These are phyloP conservation scores for Lagopus leucura DNA, from an alignment of 2,113 vertebrate species.

Conservation along the genomic window DNA sequence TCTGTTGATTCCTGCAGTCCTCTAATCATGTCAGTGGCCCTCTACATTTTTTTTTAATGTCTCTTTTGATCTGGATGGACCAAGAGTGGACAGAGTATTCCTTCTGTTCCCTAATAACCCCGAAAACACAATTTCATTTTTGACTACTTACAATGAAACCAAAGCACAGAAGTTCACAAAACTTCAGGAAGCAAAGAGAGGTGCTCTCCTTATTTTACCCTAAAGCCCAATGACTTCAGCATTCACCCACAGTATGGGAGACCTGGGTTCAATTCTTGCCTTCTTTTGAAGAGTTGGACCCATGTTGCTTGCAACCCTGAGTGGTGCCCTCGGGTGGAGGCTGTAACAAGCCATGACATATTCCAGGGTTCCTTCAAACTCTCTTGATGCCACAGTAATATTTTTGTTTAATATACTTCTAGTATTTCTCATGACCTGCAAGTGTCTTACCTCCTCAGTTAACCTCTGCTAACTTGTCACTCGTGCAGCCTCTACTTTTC, in stretches of 20 bases:
- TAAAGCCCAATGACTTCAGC: slow-evolving; percentile 8
- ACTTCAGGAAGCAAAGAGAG: background rate
- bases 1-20: background rate
- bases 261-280: background rate
- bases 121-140: background rate
- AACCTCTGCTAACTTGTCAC: background rate
- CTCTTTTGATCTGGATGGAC: background rate
- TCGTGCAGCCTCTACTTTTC: background rate
- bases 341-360: slow-evolving; percentile 36
- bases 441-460: background rate
- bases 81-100: background rate
- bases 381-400: background rate
- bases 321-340: background rate
- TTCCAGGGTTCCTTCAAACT: slow-evolving; percentile 15
- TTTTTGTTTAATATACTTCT: slow-evolving; percentile 13
- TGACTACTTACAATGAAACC: background rate
- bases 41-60: background rate
- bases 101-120: background rate
- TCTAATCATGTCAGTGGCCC: background rate
- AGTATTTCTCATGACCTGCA: background rate
- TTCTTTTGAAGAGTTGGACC: slow-evolving; percentile 10
- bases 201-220: background rate
- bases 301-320: background rate
- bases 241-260: background rate
- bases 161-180: background rate